phyloP scores from a whole-genome alignment of 1,140 invertebrate genomes.

The Spodoptera frugiperda region DNA sequence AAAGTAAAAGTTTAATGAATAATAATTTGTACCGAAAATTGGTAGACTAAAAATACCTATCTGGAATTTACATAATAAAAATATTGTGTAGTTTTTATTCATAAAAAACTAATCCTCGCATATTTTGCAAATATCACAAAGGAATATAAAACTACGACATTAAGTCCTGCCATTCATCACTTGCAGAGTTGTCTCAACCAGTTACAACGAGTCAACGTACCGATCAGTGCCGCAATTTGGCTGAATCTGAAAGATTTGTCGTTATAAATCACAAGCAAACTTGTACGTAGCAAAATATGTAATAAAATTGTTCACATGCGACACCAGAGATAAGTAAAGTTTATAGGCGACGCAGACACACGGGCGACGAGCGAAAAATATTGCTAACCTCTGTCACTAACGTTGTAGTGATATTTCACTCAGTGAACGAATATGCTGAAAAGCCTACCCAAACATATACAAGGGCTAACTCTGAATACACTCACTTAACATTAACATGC shows the following conservation, averaged over 20 bases:
- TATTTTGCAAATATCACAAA: too few relatives aligned
- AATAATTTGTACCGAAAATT: too few relatives aligned
- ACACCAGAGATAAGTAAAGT: neutral
- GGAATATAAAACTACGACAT: neutral
- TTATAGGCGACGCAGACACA: constrained; percentile 1
- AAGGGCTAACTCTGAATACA: too few relatives aligned
- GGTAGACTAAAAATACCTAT: too few relatives aligned
- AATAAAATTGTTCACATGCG: constrained; percentile 6
- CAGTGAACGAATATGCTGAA: neutral
- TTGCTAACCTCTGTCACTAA: neutral
- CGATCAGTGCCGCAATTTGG: constrained; percentile 5
- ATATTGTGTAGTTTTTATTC: too few relatives aligned
- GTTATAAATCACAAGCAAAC: constrained; percentile 6
- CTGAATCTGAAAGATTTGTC: constrained; percentile 3
- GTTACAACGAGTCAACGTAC: constrained; percentile 1
- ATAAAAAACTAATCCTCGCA: too few relatives aligned
- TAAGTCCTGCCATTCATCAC: neutral
- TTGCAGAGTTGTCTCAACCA: neutral
- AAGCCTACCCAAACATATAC: neutral
- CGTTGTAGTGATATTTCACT: neutral
- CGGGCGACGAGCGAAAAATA: constrained; percentile 4
- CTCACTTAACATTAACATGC: too few relatives aligned
- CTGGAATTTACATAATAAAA: too few relatives aligned
- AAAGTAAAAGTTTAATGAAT: too few relatives aligned
- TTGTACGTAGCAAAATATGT: constrained; percentile 10